Percentiles rank a stretch among this genome's conserved stretches.
These are phyloP conservation scores for Plectropomus leopardus DNA, from an alignment of 2,113 vertebrate species.

Conservation along the genomic window DNA sequence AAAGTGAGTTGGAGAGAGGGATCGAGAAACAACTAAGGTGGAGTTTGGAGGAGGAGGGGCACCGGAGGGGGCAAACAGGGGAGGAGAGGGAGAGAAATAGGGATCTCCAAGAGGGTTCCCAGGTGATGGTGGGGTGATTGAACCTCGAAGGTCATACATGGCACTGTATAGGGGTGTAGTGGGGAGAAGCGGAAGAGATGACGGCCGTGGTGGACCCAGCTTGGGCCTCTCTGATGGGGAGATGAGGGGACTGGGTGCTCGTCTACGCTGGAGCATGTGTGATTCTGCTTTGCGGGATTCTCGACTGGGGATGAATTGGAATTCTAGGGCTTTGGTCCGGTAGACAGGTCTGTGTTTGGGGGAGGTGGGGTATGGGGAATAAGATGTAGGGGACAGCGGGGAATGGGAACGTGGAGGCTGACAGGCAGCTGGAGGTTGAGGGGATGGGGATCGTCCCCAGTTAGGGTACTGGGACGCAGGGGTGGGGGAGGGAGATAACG, in stretches of 20 bases:
- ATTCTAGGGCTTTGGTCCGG: slow-evolving; percentile 86
- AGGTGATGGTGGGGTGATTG: slow-evolving; percentile 85
- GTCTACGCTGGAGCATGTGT: slow-evolving; percentile 84
- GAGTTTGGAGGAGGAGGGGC: slow-evolving; percentile 87
- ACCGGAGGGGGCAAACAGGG: slow-evolving; percentile 88
- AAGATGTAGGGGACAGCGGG: slow-evolving; percentile 86
- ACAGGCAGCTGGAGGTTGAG: slow-evolving; percentile 83
- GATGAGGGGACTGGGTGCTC: slow-evolving; percentile 92
- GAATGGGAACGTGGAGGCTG: slow-evolving; percentile 87
- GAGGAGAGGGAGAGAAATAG: slow-evolving; percentile 89
- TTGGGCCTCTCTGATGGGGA: slow-evolving; percentile 89
- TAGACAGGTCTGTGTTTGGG: slow-evolving; percentile 86
- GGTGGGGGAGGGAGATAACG: slow-evolving; percentile 82
- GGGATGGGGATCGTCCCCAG: slow-evolving; percentile 85
- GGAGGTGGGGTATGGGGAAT: slow-evolving; percentile 87
- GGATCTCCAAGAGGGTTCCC: slow-evolving; percentile 87
- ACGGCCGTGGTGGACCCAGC: slow-evolving; percentile 89
- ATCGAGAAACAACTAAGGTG: slow-evolving; percentile 87
- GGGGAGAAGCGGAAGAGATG: slow-evolving; percentile 92
- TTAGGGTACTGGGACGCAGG: slow-evolving; percentile 82
- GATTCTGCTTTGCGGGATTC: slow-evolving; percentile 85
- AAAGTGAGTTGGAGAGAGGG: slow-evolving; percentile 92
- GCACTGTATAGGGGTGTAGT: slow-evolving; percentile 86
- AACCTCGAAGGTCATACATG: slow-evolving; percentile 84
- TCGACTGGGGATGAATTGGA: slow-evolving; percentile 86